Evolutionary conservation across 1,140 invertebrate species (phyloP), one percentile per base, ranked within the genome.

Genomic region (Thaumetopoea pityocampa): DNA sequence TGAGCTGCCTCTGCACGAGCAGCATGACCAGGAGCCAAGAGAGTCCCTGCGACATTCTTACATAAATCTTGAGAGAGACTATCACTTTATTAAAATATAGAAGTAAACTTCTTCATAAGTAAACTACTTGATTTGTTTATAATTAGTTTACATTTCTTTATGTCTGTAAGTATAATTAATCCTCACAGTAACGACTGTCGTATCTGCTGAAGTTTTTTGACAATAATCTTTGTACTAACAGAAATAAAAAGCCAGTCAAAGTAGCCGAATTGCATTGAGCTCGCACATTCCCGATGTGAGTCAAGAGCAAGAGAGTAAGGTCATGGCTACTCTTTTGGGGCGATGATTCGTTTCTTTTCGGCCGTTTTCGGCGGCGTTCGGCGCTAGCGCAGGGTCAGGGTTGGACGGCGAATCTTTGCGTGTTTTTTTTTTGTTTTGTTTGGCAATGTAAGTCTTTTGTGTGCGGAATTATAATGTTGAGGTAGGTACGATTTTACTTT

Each of bases 271-370:
- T 70, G 52, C 67, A 62, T 56, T 42, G 57, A 59, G 2, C 36
- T 28, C 59, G 55, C 51, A 51, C 51, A 51, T 40, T 58, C 24
- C 37, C 47, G 12, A 12, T 23, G 10, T 55, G 47, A 67, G 55
- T 63, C 61, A 67, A 68, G 59, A 57, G 53, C 59, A 57, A 36
- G 40, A 40, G 51, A 49, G 60, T 72, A 78, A 78, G 73, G 73
- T 78, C 73, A 78, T 51, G 73, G 70, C 54, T 40, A 51, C 37
- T 40, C 44, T 54, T 65, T 61, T 45, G 50, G n/a, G n/a, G 54
- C 44, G 18, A 32, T 23, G 46, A 68, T 63, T 71, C 66, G 62
- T 33, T 12, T 20, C 5, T 22, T 43, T 58, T 49, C 54, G 55
- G 57, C 26, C 36, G 52, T 48, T 60, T 71, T 73, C 67, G 65